Base-by-base conservation (phyloP, 2,797 vertebrate species). In the Gymnoscopelus microlampas region DNA sequence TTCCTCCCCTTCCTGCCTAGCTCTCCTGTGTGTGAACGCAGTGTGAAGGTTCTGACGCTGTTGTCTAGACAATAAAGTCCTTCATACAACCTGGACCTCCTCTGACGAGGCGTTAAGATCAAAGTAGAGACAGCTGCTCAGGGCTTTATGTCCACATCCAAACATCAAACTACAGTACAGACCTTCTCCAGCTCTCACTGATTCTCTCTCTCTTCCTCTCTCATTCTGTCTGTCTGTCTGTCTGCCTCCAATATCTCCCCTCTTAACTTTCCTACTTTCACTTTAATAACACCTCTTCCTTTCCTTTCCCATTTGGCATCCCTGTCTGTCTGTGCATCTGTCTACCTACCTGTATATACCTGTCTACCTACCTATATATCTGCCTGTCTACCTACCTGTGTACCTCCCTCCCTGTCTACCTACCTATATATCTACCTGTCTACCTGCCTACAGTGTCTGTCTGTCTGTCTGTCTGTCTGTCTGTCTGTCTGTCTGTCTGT, bases 11-110 rank as follows among this genome's bases (percentile, higher is more conserved):
- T 82, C 79, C 76, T 19, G 73, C 66, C 26, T 26, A 68, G 72
- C 68, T 82, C 15, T 19, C 77, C 50, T 70, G 70, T 53, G 63
- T 85, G 81, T 70, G 67, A 79, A n/a, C 71, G 78, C 71, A 66
- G 49, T 60, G 66, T 59, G 51, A 69, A 78, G 79, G 75, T 77
- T 66, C 66, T 76, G 70, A 78, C 80, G 78, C 77, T 53, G 9
- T 14, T 64, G 80, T 80, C 87, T 79, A 83, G 85, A 92, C 90
- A 93, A 87, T 86, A 88, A 84, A 87, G 83, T 80, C 85, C 70
- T 91, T 90, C 63, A 88, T 88, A 68, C 80, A 79, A 65, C 78
- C 48, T 57, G 73, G 66, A 81, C 77, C 71, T 84, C 83, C 80
- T 79, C 72, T 63, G 65, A 70, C 77, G 49, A 73, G 66, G 80